phyloP scores from a whole-genome alignment of 2,888 invertebrate genomes.

The Drosophila meridiana region DNA sequence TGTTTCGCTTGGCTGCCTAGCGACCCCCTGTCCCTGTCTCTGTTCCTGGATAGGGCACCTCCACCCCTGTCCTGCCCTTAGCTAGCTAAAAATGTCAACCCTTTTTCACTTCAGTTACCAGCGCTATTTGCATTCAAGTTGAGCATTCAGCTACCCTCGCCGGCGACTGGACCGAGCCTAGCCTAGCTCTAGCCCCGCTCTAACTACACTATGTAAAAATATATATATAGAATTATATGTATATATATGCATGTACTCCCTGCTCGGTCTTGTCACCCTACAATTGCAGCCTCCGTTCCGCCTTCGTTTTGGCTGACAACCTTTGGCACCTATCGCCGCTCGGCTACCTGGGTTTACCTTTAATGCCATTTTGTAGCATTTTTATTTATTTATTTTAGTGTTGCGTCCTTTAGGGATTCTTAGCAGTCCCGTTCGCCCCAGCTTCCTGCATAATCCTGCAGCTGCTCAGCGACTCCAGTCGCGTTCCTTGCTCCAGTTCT shows the following conservation, averaged over 20 bases:
- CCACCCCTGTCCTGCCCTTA: neutral
- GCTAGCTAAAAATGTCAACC: constrained; percentile 49
- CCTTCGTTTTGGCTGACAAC: constrained; percentile 19
- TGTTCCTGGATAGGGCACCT: constrained; percentile 3
- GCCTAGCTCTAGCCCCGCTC: constrained; percentile 14
- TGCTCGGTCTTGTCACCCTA: constrained; percentile 27
- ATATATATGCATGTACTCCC: neutral
- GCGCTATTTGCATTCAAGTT: constrained; percentile 56
- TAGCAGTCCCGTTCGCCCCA: constrained; percentile 12
- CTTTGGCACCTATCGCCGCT: constrained; percentile 37
- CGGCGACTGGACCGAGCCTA: constrained; percentile 21
- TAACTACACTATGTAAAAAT: neutral
- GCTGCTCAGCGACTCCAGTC: constrained; percentile 59
- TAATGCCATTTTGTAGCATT: constrained; percentile 77
- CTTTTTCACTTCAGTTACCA: constrained; percentile 63
- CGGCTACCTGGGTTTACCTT: constrained; percentile 55
- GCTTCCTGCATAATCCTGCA: constrained; percentile 48
- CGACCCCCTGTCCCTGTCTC: constrained; percentile 1
- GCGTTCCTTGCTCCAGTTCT: constrained; percentile 38
- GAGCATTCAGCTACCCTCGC: constrained; percentile 40
- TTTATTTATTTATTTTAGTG: constrained; percentile 79
- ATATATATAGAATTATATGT: neutral
- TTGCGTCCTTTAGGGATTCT: constrained; percentile 48
- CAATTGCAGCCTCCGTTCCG: constrained; percentile 38
- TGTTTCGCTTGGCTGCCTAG: constrained; percentile 69